Evolutionary conservation across 2,113 vertebrate genomes (phyloP).

Genomic region (Platichthys stellatus): DNA sequence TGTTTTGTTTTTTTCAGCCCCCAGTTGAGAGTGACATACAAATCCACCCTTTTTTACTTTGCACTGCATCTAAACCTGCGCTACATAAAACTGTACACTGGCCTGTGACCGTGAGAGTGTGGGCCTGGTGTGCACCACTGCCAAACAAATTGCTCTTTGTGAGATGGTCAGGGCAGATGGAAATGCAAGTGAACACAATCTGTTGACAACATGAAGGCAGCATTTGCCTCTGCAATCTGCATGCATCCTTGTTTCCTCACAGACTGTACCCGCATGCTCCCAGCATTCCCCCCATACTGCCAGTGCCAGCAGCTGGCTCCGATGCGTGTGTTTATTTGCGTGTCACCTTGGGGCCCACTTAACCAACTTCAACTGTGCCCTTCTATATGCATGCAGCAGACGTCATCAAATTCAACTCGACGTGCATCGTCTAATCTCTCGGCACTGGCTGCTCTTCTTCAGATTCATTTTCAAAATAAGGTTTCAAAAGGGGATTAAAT

Average conservation of each 20-base stretch:
- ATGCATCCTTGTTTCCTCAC: background rate
- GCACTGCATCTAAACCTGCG: background rate
- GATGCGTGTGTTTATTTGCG: background rate
- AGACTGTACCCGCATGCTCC: background rate
- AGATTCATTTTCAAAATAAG: background rate
- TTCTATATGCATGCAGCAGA: too few relatives aligned
- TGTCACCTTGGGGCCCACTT: background rate
- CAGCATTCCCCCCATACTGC: background rate
- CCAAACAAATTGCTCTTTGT: constrained; percentile 11
- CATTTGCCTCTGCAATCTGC: background rate
- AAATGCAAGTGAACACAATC: constrained; percentile 10
- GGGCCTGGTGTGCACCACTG: background rate
- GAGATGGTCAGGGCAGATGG: background rate
- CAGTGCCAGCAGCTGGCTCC: constrained; percentile 12
- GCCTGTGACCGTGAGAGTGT: background rate
- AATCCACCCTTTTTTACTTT: background rate
- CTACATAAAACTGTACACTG: background rate
- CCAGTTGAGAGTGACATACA: background rate
- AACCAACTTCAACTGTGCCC: background rate
- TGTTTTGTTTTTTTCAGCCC: too few relatives aligned
- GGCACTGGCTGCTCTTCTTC: background rate
- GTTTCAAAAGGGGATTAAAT: constrained; percentile 7
- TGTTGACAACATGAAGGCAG: constrained; percentile 3
- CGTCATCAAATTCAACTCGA: constrained; percentile 4
- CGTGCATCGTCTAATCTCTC: constrained; percentile 16